Evolutionary conservation across 2,113 vertebrate species (phyloP).

Genomic region (Neodontobutis hainanensis): DNA sequence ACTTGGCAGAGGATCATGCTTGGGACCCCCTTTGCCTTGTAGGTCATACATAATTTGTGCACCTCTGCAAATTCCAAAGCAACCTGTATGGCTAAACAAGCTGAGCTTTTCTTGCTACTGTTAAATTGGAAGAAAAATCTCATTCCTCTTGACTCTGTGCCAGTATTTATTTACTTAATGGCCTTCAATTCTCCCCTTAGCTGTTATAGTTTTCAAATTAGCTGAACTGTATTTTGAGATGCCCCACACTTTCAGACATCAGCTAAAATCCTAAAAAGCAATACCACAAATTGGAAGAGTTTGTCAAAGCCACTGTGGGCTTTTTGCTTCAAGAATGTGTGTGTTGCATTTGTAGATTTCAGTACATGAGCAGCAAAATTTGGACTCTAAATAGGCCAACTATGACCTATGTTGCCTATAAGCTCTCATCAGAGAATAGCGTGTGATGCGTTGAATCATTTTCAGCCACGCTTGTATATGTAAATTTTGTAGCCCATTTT

Average conservation of each 20-base stretch:
- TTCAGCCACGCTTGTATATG: background rate
- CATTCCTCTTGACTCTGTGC: constrained; percentile 16
- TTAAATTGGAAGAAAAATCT: constrained; percentile 10
- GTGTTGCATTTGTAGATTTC: constrained; percentile 4
- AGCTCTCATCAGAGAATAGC: constrained; percentile 27
- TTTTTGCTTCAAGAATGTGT: constrained; percentile 19
- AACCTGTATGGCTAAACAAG: constrained; percentile 35
- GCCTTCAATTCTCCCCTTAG: constrained; percentile 22
- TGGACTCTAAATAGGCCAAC: constrained; percentile 29
- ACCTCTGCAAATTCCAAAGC: constrained; percentile 22
- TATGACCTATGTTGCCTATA: background rate
- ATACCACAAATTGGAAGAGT: constrained; percentile 21
- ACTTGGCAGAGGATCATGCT: constrained; percentile 49
- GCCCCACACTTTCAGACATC: background rate
- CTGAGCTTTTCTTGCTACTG: constrained; percentile 14
- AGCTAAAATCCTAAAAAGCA: constrained; percentile 14
- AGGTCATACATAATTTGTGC: constrained; percentile 61
- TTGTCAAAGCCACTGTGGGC: constrained; percentile 16
- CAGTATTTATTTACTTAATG: constrained; percentile 9
- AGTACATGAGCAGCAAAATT: constrained; percentile 23
- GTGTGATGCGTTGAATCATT: constrained; percentile 23
- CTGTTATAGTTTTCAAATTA: constrained; percentile 23
- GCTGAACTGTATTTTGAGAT: constrained; percentile 35
- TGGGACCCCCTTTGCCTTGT: constrained; percentile 51
- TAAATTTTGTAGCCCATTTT: background rate